Evolutionary conservation across 2,113 vertebrate genomes (phyloP), one percentile per base, ranked within the genome.

Genomic region (Cardinalis cardinalis): DNA sequence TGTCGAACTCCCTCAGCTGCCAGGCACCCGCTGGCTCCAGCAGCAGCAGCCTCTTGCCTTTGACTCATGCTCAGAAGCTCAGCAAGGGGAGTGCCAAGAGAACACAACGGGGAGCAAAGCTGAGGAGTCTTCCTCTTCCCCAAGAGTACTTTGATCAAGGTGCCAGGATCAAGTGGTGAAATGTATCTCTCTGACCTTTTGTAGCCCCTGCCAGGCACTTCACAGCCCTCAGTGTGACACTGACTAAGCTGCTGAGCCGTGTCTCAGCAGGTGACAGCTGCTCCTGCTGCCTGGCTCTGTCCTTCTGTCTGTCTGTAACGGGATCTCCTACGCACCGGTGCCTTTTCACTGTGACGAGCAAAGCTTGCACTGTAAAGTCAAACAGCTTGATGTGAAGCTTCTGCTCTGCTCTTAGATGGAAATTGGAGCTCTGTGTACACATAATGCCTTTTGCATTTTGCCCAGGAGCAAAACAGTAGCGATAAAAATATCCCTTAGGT

Each of bases 401-500:
- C 31, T 48, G 68, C 60, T 79, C 60, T 60, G 32, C 31, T 79
- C 72, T 86, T 61, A 43, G 32, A 66, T 63, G 46, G 55, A 43
- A 85, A 51, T 48, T 58, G 44, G 34, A 79, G 46, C 60, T 69
- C 70, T 23, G 6, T 53, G 66, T 77, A 70, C 74, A 59, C 55
- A 66, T 79, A 52, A 75, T 79, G 56, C 41, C 16, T 43, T 70
- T 89, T 87, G 63, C 87, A 66, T 93, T 93, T 90, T 94, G 59
- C 89, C 74, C 56, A 63, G 81, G 56, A 93, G 90, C 74, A 80
- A 44, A 32, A n/a, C 51, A 72, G 69, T 83, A 38, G 59, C 0
- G 6, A 82, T 87, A 90, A 93, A 87, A 95, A 85, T 87, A 87
- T 73, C 71, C 71, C 84, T 89, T 74, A 89, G 75, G 89, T 38